phyloP scores from a whole-genome alignment of 2,113 vertebrate species.

The Chitala chitala region DNA sequence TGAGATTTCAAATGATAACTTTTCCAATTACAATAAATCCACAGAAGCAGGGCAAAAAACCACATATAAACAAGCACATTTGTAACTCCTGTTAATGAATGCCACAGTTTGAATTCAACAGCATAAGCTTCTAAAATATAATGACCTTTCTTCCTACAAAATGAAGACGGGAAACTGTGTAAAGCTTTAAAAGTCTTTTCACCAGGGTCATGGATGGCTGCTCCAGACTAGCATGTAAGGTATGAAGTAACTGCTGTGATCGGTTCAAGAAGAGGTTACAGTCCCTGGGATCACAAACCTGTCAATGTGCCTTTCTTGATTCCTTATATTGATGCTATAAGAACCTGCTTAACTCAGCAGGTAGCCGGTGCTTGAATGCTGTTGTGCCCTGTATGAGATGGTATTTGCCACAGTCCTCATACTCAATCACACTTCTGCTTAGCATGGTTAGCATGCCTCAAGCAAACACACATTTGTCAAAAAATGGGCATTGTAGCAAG shows the following conservation, averaged over 20 bases:
- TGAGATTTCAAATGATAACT: conserved; percentile 1
- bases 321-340: too few species aligned
- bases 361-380: too few species aligned
- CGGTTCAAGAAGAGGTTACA: not conserved
- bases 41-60: not conserved
- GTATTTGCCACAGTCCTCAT: too few species aligned
- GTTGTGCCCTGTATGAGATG: too few species aligned
- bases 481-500: too few species aligned
- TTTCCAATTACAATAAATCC: conserved; percentile 8
- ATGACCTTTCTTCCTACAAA: not conserved
- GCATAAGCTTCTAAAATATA: not conserved
- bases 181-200: not conserved
- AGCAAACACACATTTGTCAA: too few species aligned
- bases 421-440: too few species aligned
- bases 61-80: not conserved
- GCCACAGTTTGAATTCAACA: not conserved
- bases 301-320: too few species aligned
- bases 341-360: too few species aligned
- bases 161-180: not conserved
- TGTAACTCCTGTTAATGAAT: not conserved
- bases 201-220: not conserved
- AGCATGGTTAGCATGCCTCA: too few species aligned
- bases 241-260: too few species aligned
- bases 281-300: not conserved
- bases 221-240: not conserved